phyloP scores from a whole-genome alignment of 2,113 vertebrate genomes.

The Diadophis punctatus region DNA sequence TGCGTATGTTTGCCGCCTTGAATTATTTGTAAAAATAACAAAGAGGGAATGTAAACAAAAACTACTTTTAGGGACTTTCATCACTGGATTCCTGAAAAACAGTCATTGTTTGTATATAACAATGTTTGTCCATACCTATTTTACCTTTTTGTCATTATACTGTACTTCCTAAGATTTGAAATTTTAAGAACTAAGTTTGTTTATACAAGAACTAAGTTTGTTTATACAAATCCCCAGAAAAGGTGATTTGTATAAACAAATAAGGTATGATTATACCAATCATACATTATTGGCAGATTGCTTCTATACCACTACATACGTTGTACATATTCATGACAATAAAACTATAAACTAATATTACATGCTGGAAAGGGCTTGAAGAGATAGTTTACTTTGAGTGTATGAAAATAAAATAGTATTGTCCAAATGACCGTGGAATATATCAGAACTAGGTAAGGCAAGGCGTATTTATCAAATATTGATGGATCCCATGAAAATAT shows the following conservation, averaged over 20 bases:
- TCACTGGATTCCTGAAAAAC: neutral
- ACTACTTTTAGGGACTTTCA: neutral
- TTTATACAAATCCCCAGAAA: neutral
- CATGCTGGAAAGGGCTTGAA: neutral
- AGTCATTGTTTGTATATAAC: slow-evolving; percentile 16
- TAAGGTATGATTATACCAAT: neutral
- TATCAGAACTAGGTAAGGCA: neutral
- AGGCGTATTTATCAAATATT: neutral
- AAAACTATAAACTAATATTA: neutral
- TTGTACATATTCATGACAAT: neutral
- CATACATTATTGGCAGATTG: neutral
- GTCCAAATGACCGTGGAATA: neutral
- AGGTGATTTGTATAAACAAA: neutral
- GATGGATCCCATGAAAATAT: neutral
- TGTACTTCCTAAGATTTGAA: neutral
- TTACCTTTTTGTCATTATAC: neutral
- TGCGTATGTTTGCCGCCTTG: neutral
- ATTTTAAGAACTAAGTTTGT: neutral
- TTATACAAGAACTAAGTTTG: neutral
- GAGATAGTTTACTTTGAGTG: neutral
- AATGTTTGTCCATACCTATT: neutral
- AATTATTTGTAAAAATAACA: neutral
- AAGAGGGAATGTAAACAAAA: neutral
- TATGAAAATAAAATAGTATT: neutral
- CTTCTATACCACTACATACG: neutral